Evolutionary conservation across 2,888 invertebrate species (phyloP), one percentile per base, ranked within the genome.

Genomic region (Papilio elwesi): DNA sequence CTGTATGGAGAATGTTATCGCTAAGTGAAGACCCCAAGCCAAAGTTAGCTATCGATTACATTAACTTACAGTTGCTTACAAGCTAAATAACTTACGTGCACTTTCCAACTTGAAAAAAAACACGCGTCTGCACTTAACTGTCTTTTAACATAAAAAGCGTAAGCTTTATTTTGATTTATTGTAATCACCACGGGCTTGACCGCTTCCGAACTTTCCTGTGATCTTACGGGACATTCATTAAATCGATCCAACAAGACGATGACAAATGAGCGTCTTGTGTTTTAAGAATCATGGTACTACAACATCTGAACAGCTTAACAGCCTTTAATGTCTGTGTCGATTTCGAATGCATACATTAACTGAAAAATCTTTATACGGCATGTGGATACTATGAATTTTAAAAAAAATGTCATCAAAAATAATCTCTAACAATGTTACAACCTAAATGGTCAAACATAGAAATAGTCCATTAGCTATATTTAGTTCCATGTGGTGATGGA

Each of bases 211-310:
- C 59, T 38, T 62, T 62, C 59, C 43, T 43, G 59, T n/a, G n/a
- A 62, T 62, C 38, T 62, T 62, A 62, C n/a, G 43, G 43, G 10
- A 62, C 43, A 43, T 62, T 62, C 12, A 62, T 43, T 62, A 62
- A 59, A 62, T 62, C 59, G 59, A 62, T 62, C 38, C 59, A 43
- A 59, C 59, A n/a, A 62, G 59, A 62, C 59, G 59, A 43, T 62
- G 59, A 62, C 59, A 62, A 62, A 62, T 62, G 59, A 62, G 43
- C 43, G n/a, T 62, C 43, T 10, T 9, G 15, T 43, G 43, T 62
- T 43, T 62, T 43, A 38, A 57, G 55, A 57, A 57, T 12, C 13
- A n/a, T 38, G 43, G 43, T 43, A 26, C 2, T 26, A 9, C 43
- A 38, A 43, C n/a, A 62, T 10, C 5, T 43, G 59, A 15, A 62